Evolutionary conservation across 2,888 invertebrate genomes (phyloP), one percentile per base, ranked within the genome.

Genomic region (Cephus sareptanus): DNA sequence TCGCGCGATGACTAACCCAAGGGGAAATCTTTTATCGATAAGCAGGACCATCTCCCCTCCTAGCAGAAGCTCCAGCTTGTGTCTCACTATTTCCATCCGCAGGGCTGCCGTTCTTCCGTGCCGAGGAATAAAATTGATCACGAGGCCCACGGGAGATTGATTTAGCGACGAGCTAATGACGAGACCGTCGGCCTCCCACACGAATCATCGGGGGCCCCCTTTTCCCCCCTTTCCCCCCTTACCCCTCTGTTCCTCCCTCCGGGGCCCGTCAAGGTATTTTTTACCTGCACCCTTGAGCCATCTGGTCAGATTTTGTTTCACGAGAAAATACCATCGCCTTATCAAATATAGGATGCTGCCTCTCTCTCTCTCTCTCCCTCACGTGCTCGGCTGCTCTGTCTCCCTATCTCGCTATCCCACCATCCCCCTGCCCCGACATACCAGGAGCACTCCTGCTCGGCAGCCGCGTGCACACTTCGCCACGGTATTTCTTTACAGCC

Each of bases 231-330:
- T 35, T 12, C 79, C 79, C 79, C 81, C 81, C 80, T 12, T 80
- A 79, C 79, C 81, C 81, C 80, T 79, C 81, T 73, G 23, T 70
- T 76, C 74, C 73, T 73, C 40, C 78, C 81, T 79, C 82, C 81
- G 83, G 79, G 78, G 75, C 78, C 75, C 80, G 75, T 79, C 75
- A 81, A 87, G 86, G 84, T 87, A 87, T 87, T 87, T 87, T 87
- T 86, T 86, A 86, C 86, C 86, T 86, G 85, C 68, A 78, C 77
- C 75, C 68, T 73, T 76, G 82, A 86, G 86, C 89, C 91, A 91
- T 91, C 90, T 91, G 91, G 90, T 88, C 90, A 90, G 90, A 91
- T 90, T 90, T 89, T 87, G 87, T 90, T 90, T 90, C 89, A 89
- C 85, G 84, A 85, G 85, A 87, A 88, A 87, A 80, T 80, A 69